phyloP scores from a whole-genome alignment of 2,888 invertebrate genomes.

The Oscheius onirici region DNA sequence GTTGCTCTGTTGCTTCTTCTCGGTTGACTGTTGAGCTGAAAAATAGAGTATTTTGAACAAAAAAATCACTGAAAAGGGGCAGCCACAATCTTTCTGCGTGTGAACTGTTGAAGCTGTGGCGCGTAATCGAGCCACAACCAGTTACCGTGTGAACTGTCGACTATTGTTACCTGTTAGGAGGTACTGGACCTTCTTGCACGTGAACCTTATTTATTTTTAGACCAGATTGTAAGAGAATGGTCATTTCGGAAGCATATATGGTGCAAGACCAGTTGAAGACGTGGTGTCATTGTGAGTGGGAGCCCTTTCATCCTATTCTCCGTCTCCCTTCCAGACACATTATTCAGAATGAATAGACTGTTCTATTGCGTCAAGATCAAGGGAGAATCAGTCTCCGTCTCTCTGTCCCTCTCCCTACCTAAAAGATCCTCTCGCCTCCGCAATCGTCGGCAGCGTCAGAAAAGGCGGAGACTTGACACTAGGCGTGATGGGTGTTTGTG shows the following conservation, averaged over 20 bases:
- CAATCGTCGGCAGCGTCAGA: constrained; percentile 26
- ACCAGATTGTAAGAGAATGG: too few relatives aligned
- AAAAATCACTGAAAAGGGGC: too few relatives aligned
- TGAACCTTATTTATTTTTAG: too few relatives aligned
- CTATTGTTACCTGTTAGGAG: too few relatives aligned
- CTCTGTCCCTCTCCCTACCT: neutral
- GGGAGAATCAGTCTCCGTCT: neutral
- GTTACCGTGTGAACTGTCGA: too few relatives aligned
- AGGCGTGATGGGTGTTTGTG: constrained; percentile 17
- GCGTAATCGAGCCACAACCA: too few relatives aligned
- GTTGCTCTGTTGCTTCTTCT: constrained; percentile 2
- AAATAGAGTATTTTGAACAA: neutral
- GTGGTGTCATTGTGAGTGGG: too few relatives aligned
- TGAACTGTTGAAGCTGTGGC: too few relatives aligned
- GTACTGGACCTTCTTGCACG: too few relatives aligned
- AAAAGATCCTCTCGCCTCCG: constrained; percentile 23
- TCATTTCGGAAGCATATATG: too few relatives aligned
- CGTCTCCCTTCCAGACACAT: neutral
- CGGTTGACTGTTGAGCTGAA: neutral
- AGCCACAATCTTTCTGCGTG: too few relatives aligned
- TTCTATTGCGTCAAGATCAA: neutral
- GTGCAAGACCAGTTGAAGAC: too few relatives aligned
- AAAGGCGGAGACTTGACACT: constrained; percentile 1
- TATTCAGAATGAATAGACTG: neutral
- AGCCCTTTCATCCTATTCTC: neutral